Evolutionary conservation across 2,888 invertebrate species (phyloP).

Genomic region (Eudasyphora cyanicolor): DNA sequence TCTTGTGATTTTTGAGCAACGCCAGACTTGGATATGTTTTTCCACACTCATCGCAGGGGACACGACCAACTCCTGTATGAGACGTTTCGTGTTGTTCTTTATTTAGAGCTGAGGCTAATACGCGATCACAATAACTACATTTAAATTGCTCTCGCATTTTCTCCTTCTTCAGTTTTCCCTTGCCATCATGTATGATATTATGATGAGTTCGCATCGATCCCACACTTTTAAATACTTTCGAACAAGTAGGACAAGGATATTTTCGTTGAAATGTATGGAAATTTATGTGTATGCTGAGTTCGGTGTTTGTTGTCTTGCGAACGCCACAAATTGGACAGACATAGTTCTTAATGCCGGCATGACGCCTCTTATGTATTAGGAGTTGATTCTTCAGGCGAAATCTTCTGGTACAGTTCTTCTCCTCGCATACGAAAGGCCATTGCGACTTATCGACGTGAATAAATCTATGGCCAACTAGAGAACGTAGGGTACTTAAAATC

Average conservation of each 20-base stretch:
- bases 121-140: conserved; percentile 69
- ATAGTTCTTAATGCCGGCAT: conserved; percentile 76
- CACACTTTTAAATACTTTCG: conserved; percentile 74
- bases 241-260: conserved; percentile 73
- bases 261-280: conserved; percentile 75
- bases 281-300: conserved; percentile 75
- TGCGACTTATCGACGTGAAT: conserved; percentile 73
- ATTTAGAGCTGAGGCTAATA: background rate
- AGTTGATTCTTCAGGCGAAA: conserved; percentile 74
- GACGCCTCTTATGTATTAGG: conserved; percentile 75
- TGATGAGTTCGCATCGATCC: conserved; percentile 74
- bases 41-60: conserved; percentile 73
- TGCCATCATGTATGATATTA: conserved; percentile 73
- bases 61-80: conserved; percentile 71
- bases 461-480: conserved; percentile 73
- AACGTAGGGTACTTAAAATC: conserved; percentile 71
- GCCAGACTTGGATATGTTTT: conserved; percentile 67
- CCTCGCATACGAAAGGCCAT: conserved; percentile 72
- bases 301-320: conserved; percentile 75
- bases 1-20: background rate
- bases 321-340: conserved; percentile 75
- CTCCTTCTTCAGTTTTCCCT: conserved; percentile 42
- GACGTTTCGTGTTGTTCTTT: background rate
- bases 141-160: conserved; percentile 39
- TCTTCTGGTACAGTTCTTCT: conserved; percentile 69